Conservation (phyloP, 2,797 vertebrate species). For the Alauda arvensis region DNA sequence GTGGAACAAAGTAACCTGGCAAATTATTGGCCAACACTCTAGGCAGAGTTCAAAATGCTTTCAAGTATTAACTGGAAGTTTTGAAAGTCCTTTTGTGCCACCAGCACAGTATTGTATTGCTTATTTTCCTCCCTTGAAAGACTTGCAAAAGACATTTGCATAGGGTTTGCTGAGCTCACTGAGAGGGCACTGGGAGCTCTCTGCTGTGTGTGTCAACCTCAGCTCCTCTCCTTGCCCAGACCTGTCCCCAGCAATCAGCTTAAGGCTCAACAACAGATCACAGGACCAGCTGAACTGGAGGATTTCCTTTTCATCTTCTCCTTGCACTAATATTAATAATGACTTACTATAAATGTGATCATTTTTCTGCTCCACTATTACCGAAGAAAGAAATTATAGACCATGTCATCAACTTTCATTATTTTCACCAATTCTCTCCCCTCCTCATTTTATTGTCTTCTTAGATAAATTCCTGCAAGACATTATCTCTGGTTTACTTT, state of each 20-base stretch:
- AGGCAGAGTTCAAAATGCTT: constrained; percentile 1
- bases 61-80: constrained; percentile 26
- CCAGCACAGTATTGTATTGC: not conserved
- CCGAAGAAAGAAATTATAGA: not conserved
- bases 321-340: not conserved
- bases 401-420: not conserved
- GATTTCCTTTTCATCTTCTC: constrained; percentile 7
- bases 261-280: constrained; percentile 13
- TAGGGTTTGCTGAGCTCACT: constrained; percentile 28
- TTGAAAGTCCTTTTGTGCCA: constrained; percentile 16
- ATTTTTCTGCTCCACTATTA: not conserved
- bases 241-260: constrained; percentile 2
- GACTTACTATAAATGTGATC: not conserved
- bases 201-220: not conserved
- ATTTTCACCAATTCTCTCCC: not conserved
- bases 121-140: not conserved
- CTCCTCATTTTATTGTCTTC: not conserved
- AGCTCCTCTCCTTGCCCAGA: constrained; percentile 35
- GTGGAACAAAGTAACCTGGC: not conserved
- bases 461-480: not conserved
- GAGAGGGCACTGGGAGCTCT: not conserved
- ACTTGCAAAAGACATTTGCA: constrained; percentile 31
- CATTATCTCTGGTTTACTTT: not conserved
- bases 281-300: not conserved
- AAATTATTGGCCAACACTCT: not conserved